These are phyloP conservation scores for Carettochelys insculpta DNA, from an alignment of 2,113 vertebrate genomes.

Conservation along the genomic window DNA sequence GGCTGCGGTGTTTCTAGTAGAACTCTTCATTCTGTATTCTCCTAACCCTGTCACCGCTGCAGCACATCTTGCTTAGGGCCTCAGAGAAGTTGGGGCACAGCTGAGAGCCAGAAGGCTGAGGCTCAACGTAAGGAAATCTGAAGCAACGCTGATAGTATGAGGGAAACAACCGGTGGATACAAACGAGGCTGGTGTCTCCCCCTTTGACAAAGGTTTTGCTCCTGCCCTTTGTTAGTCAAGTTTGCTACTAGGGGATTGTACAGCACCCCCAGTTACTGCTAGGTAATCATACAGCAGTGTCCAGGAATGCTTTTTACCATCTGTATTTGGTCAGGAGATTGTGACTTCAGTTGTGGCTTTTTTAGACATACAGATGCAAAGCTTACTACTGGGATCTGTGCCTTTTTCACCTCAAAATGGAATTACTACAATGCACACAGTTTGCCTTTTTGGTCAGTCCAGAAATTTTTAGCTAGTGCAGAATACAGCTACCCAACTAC, in stretches of 20 bases:
- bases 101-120: background rate
- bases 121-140: background rate
- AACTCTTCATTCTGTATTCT: background rate
- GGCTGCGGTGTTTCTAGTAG: background rate
- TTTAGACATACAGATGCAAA: background rate
- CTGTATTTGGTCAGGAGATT: background rate
- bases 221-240: background rate
- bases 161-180: background rate
- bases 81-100: background rate
- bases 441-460: background rate
- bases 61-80: background rate
- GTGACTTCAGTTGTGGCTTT: background rate
- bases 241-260: background rate
- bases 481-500: background rate
- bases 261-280: background rate
- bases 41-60: background rate
- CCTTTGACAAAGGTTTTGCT: background rate
- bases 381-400: background rate
- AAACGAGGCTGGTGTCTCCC: background rate
- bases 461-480: background rate
- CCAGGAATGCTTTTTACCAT: background rate
- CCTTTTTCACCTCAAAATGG: background rate
- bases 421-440: background rate
- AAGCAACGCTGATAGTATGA: background rate
- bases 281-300: background rate